Evolutionary conservation across 2,888 invertebrate species (phyloP), one percentile per base, ranked within the genome.

Genomic region (Osmoderma eremita): DNA sequence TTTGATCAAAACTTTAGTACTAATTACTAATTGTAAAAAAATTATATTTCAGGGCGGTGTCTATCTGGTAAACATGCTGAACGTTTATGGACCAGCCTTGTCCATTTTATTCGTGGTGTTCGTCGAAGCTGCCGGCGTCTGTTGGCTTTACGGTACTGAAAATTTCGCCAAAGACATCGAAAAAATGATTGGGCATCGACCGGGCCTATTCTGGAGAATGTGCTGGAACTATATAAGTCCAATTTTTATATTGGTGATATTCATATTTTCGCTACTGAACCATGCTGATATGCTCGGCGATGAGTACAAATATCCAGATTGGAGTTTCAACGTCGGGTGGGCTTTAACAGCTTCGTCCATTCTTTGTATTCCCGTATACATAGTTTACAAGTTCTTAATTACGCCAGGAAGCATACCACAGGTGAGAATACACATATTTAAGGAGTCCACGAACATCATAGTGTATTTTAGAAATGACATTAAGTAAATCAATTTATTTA

Each of bases 141-240:
- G 91, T 82, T 95, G 94, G 94, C 88, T 95, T 75, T 95, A 95
- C 79, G 95, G 93, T 1, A 92, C 92, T 0, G 90, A 91, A 74
- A 86, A 90, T 67, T 93, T 95, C 82, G 91, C 92, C 0, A 84
- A 87, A 17, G 94, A 95, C 78, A 89, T 95, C 63, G 87, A 90
- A 77, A 88, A 88, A 78, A 95, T 95, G 95, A 85, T 94, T 71
- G 95, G 95, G 0, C 87, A 90, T 75, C 84, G 85, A 65, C 93
- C 94, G 0, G 91, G 91, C 0, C 80, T 89, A 72, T 92, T 92
- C 83, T 94, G 94, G 93, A 85, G 91, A 48, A 85, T 91, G 66
- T 91, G 94, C 80, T 95, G 95, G 95, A 90, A 90, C 53, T 93
- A 91, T 78, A 92, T 94, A 74, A 92, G 93, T 78, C 95, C 95